A percentile compares a stretch with the other conserved stretches of the same genome.
phyloP scores from a whole-genome alignment of 2,888 invertebrate species.

The Sminthurinus aureus region DNA sequence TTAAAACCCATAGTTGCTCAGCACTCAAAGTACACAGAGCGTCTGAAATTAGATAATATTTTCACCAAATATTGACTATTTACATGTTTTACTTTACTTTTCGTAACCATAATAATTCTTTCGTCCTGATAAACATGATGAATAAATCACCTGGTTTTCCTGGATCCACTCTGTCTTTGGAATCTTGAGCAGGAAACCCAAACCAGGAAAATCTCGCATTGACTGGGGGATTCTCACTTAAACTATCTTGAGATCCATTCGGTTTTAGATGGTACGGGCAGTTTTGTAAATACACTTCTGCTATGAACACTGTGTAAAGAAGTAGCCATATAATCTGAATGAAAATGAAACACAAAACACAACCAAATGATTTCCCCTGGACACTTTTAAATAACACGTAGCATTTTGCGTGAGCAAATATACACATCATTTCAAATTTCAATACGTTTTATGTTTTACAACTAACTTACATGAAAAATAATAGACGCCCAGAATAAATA shows the following conservation, averaged over 20 bases:
- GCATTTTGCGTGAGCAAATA: too few species aligned
- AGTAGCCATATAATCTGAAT: slow-evolving; percentile 32
- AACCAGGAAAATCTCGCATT: slow-evolving; percentile 30
- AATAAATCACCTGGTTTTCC: neutral
- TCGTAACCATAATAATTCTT: neutral
- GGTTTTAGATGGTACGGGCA: slow-evolving; percentile 14
- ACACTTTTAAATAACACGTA: too few species aligned
- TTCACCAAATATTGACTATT: too few species aligned
- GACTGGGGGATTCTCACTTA: neutral
- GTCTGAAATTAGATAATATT: neutral
- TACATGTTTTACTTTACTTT: neutral
- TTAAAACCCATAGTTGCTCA: slow-evolving; percentile 7
- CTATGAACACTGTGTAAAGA: slow-evolving; percentile 33
- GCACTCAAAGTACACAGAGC: neutral
- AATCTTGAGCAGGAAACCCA: slow-evolving; percentile 7
- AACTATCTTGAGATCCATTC: neutral
- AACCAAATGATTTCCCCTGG: too few species aligned
- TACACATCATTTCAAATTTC: too few species aligned
- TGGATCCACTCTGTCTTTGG: neutral
- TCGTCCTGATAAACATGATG: neutral
- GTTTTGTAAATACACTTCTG: slow-evolving; percentile 28
- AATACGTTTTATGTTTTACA: too few species aligned
- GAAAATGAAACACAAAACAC: neutral
- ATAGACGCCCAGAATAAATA: slow-evolving; percentile 32
- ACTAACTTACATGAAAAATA: slow-evolving; percentile 35